Percentiles rank a stretch among this genome's conserved stretches.
phyloP scores from a whole-genome alignment of 2,113 vertebrate species.

The Bettongia penicillata region DNA sequence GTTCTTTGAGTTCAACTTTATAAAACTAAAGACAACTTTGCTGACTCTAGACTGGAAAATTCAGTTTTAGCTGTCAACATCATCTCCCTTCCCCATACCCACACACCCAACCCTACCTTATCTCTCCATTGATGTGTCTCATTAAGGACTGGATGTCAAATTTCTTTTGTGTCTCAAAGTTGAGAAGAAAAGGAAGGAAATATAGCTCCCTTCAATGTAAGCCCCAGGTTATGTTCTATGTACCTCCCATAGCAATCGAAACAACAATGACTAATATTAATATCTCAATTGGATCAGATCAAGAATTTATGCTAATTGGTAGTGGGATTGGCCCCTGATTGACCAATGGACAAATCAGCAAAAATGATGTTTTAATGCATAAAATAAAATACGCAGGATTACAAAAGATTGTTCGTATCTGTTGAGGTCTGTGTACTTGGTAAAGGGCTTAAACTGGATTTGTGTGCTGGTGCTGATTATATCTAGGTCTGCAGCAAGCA shows the following conservation, averaged over 20 bases:
- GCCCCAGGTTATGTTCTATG: not conserved
- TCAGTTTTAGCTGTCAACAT: not conserved
- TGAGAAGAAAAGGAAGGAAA: not conserved
- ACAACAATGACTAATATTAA: not conserved
- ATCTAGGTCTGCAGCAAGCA: conserved; percentile 88
- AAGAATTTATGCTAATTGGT: too few relatives aligned
- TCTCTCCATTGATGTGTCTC: not conserved
- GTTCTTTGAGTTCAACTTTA: not conserved
- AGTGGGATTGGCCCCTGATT: not conserved
- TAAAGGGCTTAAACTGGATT: not conserved
- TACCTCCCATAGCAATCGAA: not conserved
- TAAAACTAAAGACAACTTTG: not conserved
- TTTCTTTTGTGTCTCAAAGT: not conserved
- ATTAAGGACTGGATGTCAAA: not conserved
- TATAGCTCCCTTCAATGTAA: not conserved
- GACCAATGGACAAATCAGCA: not conserved
- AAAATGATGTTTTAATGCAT: not conserved
- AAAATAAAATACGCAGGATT: not conserved
- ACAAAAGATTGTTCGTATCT: not conserved
- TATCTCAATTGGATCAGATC: not conserved
- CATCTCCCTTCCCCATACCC: not conserved
- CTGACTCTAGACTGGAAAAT: not conserved
- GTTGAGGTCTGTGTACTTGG: not conserved
- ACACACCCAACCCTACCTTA: not conserved
- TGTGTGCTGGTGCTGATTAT: not conserved